phyloP scores from a whole-genome alignment of 2,888 invertebrate genomes.

The Panopea generosa region DNA sequence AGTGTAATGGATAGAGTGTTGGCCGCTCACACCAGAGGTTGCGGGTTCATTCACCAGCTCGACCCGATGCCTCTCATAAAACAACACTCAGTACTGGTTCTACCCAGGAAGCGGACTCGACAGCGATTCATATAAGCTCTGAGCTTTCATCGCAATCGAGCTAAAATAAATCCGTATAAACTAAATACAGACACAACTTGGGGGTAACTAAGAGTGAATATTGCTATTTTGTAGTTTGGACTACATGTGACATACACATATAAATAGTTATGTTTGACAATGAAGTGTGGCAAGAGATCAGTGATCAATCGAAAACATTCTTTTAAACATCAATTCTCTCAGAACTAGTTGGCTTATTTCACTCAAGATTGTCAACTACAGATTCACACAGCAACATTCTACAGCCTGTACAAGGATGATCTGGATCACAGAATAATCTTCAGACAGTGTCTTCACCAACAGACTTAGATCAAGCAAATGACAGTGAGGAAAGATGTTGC shows the following conservation, averaged over 20 bases:
- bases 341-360: slow-evolving; percentile 48
- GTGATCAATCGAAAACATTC: slow-evolving; percentile 7
- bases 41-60: no score
- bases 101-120: no score
- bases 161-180: no score
- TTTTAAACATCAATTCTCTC: slow-evolving; percentile 29
- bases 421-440: no score
- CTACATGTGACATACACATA: slow-evolving; percentile 13
- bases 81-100: no score
- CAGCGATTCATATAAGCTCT: no score
- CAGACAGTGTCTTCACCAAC: no score
- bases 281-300: slow-evolving; percentile 14
- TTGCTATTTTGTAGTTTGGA: slow-evolving; percentile 33
- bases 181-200: slow-evolving; percentile 38
- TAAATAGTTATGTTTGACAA: slow-evolving; percentile 32
- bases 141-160: no score
- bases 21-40: no score
- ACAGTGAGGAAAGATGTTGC: slow-evolving; percentile 31
- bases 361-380: slow-evolving; percentile 16
- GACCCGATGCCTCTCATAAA: no score
- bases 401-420: neutral
- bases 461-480: no score
- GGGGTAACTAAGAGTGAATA: slow-evolving; percentile 20
- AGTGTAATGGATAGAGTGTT: no score
- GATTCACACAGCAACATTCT: neutral